Percentiles rank a stretch among this genome's conserved stretches.
Conservation (phyloP, 2,797 vertebrate genomes). For the Anguilla megastoma region DNA sequence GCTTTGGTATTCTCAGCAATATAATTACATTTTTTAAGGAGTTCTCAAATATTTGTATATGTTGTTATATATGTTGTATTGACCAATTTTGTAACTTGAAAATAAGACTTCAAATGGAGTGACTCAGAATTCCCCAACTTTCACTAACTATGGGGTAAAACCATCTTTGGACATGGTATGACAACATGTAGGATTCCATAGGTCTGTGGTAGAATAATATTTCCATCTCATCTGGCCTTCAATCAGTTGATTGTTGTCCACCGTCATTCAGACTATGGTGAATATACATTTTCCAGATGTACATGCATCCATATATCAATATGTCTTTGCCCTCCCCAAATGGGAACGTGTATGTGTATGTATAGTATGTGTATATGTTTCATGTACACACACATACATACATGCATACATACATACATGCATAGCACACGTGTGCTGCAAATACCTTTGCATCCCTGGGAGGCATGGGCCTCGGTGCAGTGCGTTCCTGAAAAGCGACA, state of each 20-base stretch:
- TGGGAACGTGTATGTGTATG: neutral
- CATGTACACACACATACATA: neutral
- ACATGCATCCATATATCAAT: neutral
- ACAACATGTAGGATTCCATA: neutral
- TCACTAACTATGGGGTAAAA: neutral
- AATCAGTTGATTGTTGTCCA: neutral
- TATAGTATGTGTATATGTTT: neutral
- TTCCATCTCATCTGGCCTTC: neutral
- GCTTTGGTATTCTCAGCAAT: neutral
- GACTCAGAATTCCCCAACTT: neutral
- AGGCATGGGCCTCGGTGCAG: constrained; percentile 31
- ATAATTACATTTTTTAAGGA: neutral
- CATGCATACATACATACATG: too few relatives aligned
- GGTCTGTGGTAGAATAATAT: neutral
- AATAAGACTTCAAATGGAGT: neutral
- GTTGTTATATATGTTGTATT: neutral
- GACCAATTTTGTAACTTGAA: neutral
- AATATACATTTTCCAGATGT: neutral
- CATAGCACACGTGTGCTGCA: neutral
- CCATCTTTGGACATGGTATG: neutral
- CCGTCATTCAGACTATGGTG: neutral
- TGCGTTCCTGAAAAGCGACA: constrained; percentile 42
- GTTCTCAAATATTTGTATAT: neutral
- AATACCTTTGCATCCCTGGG: constrained; percentile 54
- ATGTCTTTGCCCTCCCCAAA: neutral